These are phyloP conservation scores for Spodoptera litura DNA, from an alignment of 1,140 invertebrate genomes.

Conservation along the genomic window DNA sequence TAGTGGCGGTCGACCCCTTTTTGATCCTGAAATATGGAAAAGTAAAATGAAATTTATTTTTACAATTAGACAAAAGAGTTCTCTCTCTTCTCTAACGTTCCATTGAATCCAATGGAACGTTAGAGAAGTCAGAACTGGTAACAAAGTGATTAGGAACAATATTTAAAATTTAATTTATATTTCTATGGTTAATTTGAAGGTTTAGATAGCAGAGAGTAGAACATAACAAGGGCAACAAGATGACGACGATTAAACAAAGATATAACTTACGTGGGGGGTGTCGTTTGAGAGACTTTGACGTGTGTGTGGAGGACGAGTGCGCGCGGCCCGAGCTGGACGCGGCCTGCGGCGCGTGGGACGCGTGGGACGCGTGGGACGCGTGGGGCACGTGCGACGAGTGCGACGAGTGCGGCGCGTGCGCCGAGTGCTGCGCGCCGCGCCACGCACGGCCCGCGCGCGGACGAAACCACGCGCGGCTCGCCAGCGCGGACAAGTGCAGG, in stretches of 20 bases:
- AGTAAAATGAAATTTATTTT: background rate
- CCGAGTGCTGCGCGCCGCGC: constrained; percentile 34
- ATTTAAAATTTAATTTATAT: too few relatives aligned
- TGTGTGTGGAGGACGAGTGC: constrained; percentile 13
- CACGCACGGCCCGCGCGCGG: constrained; percentile 44
- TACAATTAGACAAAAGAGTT: too few relatives aligned
- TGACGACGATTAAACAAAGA: too few relatives aligned
- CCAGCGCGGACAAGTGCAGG: constrained; percentile 65
- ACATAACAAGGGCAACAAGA: too few relatives aligned
- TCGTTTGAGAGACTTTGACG: constrained; percentile 38
- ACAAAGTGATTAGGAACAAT: too few relatives aligned
- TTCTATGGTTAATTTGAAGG: too few relatives aligned
- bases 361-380: too few relatives aligned
- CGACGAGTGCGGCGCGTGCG: background rate
- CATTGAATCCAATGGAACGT: too few relatives aligned
- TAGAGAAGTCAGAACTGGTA: too few relatives aligned
- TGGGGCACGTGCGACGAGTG: background rate
- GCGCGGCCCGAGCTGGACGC: background rate
- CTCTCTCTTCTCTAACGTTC: too few relatives aligned
- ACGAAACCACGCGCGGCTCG: constrained; percentile 70
- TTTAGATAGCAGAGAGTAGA: too few relatives aligned
- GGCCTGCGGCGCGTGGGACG: background rate
- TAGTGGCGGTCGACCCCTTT: constrained; percentile 77
- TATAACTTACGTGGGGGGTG: constrained; percentile 60
- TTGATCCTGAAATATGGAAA: constrained; percentile 70